These are phyloP conservation scores for Ariopsis seemanni DNA, from an alignment of 2,113 vertebrate genomes.

Conservation along the genomic window DNA sequence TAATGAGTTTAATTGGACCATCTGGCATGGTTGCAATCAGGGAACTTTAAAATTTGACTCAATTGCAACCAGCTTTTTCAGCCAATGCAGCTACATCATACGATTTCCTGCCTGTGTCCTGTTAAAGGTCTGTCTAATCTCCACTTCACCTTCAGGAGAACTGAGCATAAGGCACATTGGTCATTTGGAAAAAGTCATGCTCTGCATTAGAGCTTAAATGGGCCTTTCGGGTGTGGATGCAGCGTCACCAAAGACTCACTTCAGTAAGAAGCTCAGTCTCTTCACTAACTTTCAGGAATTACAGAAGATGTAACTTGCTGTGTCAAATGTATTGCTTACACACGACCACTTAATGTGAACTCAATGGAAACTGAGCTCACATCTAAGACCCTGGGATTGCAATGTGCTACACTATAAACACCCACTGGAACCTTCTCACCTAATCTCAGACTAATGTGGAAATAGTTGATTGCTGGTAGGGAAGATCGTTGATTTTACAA, in stretches of 20 bases:
- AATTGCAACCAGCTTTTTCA: conserved; percentile 69
- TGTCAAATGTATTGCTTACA: not conserved
- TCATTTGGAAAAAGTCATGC: not conserved
- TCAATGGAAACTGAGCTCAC: not conserved
- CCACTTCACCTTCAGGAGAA: not conserved
- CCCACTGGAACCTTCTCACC: not conserved
- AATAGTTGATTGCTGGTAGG: too few relatives aligned
- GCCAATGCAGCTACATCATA: not conserved
- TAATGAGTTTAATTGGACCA: conserved; percentile 69
- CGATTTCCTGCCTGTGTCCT: not conserved
- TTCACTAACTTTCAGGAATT: not conserved
- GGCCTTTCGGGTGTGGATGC: not conserved
- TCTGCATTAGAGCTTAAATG: not conserved
- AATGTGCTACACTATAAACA: not conserved
- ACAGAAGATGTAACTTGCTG: not conserved
- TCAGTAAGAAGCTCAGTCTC: not conserved
- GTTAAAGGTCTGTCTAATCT: not conserved
- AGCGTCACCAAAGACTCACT: not conserved
- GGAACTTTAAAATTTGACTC: conserved; percentile 65
- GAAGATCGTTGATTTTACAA: not conserved
- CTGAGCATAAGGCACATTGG: not conserved
- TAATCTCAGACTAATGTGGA: too few relatives aligned
- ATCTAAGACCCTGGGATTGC: not conserved
- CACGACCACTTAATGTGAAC: not conserved
- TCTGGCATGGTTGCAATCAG: conserved; percentile 66